Percentiles rank a stretch among this genome's conserved stretches.
phyloP scores from a whole-genome alignment of 2,797 vertebrate species.

The Amniataba percoides region DNA sequence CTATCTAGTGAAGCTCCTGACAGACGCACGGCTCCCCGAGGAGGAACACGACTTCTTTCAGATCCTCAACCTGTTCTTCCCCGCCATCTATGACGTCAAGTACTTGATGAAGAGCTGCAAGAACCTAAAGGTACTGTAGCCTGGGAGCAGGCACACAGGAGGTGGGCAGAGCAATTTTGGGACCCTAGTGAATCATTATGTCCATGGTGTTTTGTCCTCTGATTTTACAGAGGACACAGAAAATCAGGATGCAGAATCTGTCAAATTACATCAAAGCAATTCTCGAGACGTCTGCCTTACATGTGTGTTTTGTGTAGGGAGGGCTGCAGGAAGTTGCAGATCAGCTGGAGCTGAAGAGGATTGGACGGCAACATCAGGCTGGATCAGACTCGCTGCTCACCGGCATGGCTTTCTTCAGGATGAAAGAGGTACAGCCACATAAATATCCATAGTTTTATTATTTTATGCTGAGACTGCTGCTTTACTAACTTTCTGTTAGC shows the following conservation, averaged over 20 bases:
- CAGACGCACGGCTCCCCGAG: slow-evolving; percentile 95
- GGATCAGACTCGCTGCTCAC: slow-evolving; percentile 98
- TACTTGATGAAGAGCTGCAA: slow-evolving; percentile 99
- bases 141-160: neutral
- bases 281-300: neutral
- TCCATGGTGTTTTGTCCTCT: neutral
- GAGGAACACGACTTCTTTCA: slow-evolving; percentile 99
- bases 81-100: slow-evolving; percentile 98
- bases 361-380: slow-evolving; percentile 98
- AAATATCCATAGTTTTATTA: neutral
- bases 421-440: slow-evolving; percentile 92
- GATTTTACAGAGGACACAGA: neutral
- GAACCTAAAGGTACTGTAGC: slow-evolving; percentile 92
- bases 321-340: slow-evolving; percentile 98
- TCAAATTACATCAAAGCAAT: neutral
- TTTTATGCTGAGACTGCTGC: neutral
- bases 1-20: slow-evolving; percentile 98
- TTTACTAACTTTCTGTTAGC: neutral
- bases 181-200: neutral
- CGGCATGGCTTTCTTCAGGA: slow-evolving; percentile 99
- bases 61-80: slow-evolving; percentile 98
- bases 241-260: neutral
- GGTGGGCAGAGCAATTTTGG: neutral
- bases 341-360: slow-evolving; percentile 97
- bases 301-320: slow-evolving; percentile 83